Percentiles rank a stretch among this genome's conserved stretches.
phyloP scores from a whole-genome alignment of 2,797 vertebrate species.

The Sorex maritimensis region DNA sequence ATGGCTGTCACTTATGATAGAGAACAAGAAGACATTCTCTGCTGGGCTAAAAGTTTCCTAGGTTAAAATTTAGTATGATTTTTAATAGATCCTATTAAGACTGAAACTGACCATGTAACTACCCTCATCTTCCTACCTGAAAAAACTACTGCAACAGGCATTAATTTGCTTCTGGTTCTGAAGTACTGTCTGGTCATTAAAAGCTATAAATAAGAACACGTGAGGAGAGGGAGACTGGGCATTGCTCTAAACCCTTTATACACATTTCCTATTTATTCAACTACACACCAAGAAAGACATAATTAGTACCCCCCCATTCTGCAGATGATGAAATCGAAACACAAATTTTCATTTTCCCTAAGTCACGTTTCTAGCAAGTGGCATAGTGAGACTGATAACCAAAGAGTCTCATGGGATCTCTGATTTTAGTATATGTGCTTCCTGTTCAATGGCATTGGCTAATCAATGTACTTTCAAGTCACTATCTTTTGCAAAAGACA shows the following conservation, averaged over 20 bases:
- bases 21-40: slow-evolving; percentile 13
- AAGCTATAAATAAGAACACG: neutral
- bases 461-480: neutral
- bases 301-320: neutral
- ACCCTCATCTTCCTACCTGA: slow-evolving; percentile 40
- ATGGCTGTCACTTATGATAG: neutral
- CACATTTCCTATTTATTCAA: neutral
- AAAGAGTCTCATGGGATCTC: neutral
- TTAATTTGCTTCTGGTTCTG: neutral
- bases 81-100: too few species aligned
- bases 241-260: neutral
- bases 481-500: slow-evolving; percentile 1
- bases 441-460: neutral
- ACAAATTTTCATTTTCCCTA: neutral
- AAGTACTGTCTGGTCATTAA: neutral
- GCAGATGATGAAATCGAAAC: slow-evolving; percentile 33
- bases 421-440: neutral
- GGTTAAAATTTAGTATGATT: neutral
- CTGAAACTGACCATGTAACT: neutral
- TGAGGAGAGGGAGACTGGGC: neutral
- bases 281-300: neutral
- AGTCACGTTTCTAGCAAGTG: neutral
- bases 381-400: neutral
- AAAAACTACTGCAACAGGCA: neutral
- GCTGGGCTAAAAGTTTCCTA: neutral